phyloP scores from a whole-genome alignment of 30 jellyfish, hydroid and myxozoan species.

The Rhopilema esculentum region DNA sequence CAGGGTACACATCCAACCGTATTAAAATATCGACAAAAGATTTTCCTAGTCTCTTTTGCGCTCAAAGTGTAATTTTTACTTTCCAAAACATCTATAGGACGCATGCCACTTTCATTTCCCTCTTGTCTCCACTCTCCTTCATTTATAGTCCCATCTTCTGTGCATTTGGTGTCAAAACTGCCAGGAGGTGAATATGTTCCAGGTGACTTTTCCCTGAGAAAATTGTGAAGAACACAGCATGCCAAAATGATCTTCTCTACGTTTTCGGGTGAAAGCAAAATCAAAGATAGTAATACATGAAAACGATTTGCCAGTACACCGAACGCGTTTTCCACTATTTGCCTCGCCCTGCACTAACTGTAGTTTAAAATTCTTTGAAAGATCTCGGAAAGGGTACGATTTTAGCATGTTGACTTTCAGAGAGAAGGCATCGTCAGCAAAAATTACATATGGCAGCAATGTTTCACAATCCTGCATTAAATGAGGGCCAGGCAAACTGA shows the following conservation, averaged over 20 bases:
- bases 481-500: neutral
- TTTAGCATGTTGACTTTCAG: slow-evolving; percentile 18
- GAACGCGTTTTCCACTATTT: slow-evolving; percentile 25
- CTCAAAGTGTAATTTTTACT: neutral
- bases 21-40: slow-evolving; percentile 1
- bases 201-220: neutral
- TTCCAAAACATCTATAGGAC: neutral
- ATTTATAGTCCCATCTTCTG: neutral
- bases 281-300: neutral
- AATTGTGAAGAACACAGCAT: slow-evolving; percentile 2
- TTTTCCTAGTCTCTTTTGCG: slow-evolving; percentile 1
- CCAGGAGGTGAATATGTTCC: slow-evolving; percentile 8
- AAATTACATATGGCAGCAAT: slow-evolving; percentile 36
- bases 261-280: slow-evolving; percentile 7
- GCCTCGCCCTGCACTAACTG: slow-evolving; percentile 26
- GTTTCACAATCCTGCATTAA: slow-evolving; percentile 3
- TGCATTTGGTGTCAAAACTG: slow-evolving; percentile 1
- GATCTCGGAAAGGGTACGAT: slow-evolving; percentile 22
- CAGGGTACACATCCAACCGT: neutral
- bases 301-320: slow-evolving; percentile 23
- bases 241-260: neutral
- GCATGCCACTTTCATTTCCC: too few species aligned
- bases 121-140: slow-evolving; percentile 27
- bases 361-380: slow-evolving; percentile 5
- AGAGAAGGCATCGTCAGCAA: slow-evolving; percentile 68